Percentiles rank a stretch among this genome's conserved stretches.
These are phyloP conservation scores for Cataglyphis livida DNA, from an alignment of 2,888 invertebrate genomes.

Conservation along the genomic window DNA sequence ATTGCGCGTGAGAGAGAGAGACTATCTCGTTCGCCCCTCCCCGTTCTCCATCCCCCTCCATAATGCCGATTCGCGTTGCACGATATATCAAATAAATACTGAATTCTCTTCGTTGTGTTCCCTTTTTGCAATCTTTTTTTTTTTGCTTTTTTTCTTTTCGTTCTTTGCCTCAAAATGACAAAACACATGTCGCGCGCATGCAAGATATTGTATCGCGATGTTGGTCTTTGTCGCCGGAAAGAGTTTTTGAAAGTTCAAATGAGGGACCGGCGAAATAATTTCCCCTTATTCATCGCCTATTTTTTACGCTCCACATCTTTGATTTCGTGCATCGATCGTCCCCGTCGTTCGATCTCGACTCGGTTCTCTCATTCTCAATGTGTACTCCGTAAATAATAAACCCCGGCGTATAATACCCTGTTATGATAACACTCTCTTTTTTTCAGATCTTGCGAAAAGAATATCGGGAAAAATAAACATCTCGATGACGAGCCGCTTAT, in stretches of 20 bases:
- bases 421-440: too few relatives aligned
- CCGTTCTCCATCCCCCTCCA: background rate
- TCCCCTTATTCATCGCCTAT: background rate
- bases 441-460: background rate
- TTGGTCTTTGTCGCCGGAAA: background rate
- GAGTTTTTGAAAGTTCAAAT: background rate
- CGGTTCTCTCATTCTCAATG: background rate
- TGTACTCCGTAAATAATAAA: background rate
- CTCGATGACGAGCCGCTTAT: background rate
- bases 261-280: background rate
- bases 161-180: background rate
- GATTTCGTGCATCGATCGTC: background rate
- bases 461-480: background rate
- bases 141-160: background rate
- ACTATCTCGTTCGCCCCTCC: slow-evolving; percentile 53
- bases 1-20: slow-evolving; percentile 64
- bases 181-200: too few relatives aligned
- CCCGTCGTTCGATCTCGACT: background rate
- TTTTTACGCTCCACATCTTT: background rate
- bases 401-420: too few relatives aligned
- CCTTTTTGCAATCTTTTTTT: background rate
- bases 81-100: slow-evolving; percentile 14
- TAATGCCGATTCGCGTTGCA: slow-evolving; percentile 17
- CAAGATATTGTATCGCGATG: background rate
- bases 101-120: background rate